Evolutionary conservation across 2,888 invertebrate species (phyloP), one percentile per base, ranked within the genome.

Genomic region (Nemurella pictetii): DNA sequence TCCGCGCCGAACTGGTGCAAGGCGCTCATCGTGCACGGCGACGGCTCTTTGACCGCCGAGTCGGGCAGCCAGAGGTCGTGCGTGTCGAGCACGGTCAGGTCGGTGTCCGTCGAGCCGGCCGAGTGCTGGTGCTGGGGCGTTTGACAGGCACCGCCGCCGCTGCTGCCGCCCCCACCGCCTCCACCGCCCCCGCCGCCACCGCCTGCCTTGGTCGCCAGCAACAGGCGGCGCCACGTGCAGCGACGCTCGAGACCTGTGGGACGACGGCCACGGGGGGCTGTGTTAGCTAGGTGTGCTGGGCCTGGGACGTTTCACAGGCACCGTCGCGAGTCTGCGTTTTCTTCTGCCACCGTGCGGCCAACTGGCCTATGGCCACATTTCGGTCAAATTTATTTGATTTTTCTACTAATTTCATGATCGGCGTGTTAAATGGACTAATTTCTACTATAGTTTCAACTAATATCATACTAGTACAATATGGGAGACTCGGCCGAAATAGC

Each of bases 1-100:
- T 96, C 96, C 72, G 96, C 95, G 84, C 96, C 96, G 90, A 96
- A 96, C 89, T 95, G 95, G 90, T 96, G 96, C 89, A 96, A 92
- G 85, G 96, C 96, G 35, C 96, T 95, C 94, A 96, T 95, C 87
- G 96, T 95, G 88, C 95, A 95, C 32, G 96, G 95, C 86, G 95
- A 94, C 73, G 95, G 95, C 89, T 96, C 95, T 90, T 93, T 93
- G 90, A 92, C 89, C 88, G 91, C 91, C 85, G 87, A 86, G 87
- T 93, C 93, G 86, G 94, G 94, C 73, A 96, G 92, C 96, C 96
- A 96, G 1, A 96, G 92, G 87, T 96, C 96, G 89, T 96, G 95
- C 20, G 95, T 95, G 89, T 96, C 96, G 87, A 96, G 92, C 0
- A 95, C 95, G 75, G 96, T 96, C 36, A 96, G 92, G 89, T 96